phyloP scores from a whole-genome alignment of 2,888 invertebrate species.

The Lycia hirtaria region DNA sequence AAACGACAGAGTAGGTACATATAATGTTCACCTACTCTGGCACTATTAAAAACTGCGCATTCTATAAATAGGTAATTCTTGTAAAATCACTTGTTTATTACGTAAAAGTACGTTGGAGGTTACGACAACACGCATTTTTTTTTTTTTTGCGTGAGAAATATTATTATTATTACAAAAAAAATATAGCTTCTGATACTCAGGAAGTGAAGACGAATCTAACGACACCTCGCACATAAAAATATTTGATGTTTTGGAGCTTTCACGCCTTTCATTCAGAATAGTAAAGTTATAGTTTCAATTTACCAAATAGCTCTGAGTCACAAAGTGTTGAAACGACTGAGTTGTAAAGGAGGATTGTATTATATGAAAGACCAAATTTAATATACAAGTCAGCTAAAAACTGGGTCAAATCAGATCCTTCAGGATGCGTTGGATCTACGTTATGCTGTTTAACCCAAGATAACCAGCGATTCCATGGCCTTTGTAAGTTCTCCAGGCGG shows the following conservation, averaged over 20 bases:
- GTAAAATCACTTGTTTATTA: too few relatives aligned
- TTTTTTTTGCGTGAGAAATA: too few relatives aligned
- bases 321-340: not conserved
- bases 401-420: not conserved
- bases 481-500: not conserved
- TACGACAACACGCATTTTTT: too few relatives aligned
- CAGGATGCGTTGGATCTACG: not conserved
- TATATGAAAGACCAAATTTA: not conserved
- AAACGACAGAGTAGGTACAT: too few relatives aligned
- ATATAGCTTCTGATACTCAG: constrained; percentile 1
- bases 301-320: not conserved
- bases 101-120: too few relatives aligned
- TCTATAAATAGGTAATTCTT: too few relatives aligned
- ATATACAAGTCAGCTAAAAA: not conserved
- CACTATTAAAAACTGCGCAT: too few relatives aligned
- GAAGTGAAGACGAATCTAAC: not conserved
- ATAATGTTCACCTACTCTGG: too few relatives aligned
- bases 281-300: not conserved
- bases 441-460: not conserved
- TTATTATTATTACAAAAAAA: too few relatives aligned
- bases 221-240: not conserved
- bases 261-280: not conserved
- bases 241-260: not conserved
- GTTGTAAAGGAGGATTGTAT: not conserved
- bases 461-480: not conserved